Conservation (phyloP, 1,140 invertebrate species). For the Andrena cerasifolii region DNA sequence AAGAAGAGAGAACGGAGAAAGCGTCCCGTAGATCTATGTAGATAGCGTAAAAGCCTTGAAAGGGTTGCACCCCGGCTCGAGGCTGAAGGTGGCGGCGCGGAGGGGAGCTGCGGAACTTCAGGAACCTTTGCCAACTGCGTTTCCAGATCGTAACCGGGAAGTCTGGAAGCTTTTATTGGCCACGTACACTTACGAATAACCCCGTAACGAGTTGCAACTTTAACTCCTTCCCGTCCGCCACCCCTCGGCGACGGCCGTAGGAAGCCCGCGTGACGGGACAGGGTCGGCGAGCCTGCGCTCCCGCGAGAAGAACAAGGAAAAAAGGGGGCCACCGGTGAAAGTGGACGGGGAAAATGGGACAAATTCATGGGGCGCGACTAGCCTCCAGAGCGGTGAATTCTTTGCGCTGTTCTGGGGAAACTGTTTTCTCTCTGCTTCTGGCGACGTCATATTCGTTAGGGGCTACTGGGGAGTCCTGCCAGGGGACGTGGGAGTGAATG, state of each 20-base stretch:
- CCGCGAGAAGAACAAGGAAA: background rate
- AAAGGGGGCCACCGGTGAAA: background rate
- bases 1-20: constrained; percentile 5
- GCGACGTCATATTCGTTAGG: background rate
- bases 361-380: constrained; percentile 14
- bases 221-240: background rate
- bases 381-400: background rate
- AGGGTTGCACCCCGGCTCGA: background rate
- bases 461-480: too few relatives aligned
- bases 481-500: too few relatives aligned
- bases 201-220: constrained; percentile 38
- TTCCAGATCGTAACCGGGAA: constrained; percentile 7
- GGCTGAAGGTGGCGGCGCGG: background rate
- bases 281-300: background rate
- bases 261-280: background rate
- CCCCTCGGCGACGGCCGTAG: background rate
- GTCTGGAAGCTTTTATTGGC: constrained; percentile 44
- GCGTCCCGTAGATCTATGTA: constrained; percentile 27
- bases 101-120: background rate
- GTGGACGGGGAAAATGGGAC: background rate
- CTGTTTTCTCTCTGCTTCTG: background rate
- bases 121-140: constrained; percentile 39
- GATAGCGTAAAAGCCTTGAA: constrained; percentile 32
- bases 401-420: constrained; percentile 17
- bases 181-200: constrained; percentile 46